Evolutionary conservation across 2,797 vertebrate genomes (phyloP).

Genomic region (Danio tinwini): DNA sequence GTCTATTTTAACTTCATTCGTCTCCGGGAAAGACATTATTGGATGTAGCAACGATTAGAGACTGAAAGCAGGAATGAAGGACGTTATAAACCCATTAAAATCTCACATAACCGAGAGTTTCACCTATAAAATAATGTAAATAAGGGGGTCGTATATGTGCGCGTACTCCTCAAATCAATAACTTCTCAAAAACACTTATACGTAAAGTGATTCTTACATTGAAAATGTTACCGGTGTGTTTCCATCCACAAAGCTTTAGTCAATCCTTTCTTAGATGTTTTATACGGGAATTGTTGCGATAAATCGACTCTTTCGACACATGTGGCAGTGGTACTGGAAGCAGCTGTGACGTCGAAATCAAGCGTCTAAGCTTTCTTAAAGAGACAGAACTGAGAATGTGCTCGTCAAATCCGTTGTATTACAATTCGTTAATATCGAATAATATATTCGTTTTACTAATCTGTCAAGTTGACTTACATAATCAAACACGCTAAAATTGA

Average conservation of each 20-base stretch:
- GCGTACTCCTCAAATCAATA: neutral
- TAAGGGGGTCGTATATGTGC: neutral
- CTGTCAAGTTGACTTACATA: too few species aligned
- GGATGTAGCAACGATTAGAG: neutral
- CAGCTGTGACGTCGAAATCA: conserved; percentile 40
- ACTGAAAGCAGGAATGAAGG: neutral
- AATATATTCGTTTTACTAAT: neutral
- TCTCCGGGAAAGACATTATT: conserved; percentile 15
- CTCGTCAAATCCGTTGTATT: too few species aligned
- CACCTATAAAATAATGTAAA: neutral
- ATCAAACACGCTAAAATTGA: neutral
- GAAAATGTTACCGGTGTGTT: neutral
- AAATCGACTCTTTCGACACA: neutral
- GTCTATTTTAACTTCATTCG: conserved; percentile 3
- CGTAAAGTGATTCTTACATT: neutral
- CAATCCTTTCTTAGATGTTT: neutral
- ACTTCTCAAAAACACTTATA: neutral
- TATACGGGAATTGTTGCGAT: neutral
- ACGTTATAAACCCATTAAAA: neutral
- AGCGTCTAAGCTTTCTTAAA: conserved; percentile 40
- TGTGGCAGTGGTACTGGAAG: neutral
- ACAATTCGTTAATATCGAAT: too few species aligned
- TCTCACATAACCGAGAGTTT: neutral
- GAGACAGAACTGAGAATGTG: neutral
- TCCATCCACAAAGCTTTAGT: neutral